Percentiles rank a stretch among this genome's conserved stretches.
Conservation (phyloP, 2,797 vertebrate genomes). For the Aplochiton taeniatus region DNA sequence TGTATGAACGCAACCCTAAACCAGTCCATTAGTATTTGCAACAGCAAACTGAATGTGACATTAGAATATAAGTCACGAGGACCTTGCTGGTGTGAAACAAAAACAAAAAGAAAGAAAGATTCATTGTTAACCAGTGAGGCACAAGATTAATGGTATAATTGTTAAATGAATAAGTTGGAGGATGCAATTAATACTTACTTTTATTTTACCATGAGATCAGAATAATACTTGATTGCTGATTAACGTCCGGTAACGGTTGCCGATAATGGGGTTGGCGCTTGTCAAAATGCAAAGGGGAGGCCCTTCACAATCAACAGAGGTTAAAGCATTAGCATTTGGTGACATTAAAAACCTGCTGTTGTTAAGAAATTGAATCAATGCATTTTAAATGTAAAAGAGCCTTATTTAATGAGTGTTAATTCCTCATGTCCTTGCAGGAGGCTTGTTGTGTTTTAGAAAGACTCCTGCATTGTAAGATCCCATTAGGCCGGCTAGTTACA, state of each 20-base stretch:
- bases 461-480: conserved; percentile 7
- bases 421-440: background rate
- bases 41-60: conserved; percentile 6
- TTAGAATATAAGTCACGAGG: background rate
- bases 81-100: background rate
- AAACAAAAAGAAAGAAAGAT: background rate
- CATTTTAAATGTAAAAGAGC: conserved; percentile 5
- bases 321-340: background rate
- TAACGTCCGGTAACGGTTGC: too few species aligned
- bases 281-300: too few species aligned
- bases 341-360: background rate
- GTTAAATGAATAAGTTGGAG: too few species aligned
- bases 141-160: background rate
- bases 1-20: conserved; percentile 17
- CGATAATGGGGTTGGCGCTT: too few species aligned
- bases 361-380: conserved; percentile 9
- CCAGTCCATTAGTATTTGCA: conserved; percentile 12
- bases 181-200: background rate
- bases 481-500: conserved; percentile 5
- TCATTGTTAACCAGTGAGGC: background rate
- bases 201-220: too few species aligned
- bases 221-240: too few species aligned
- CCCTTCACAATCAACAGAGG: too few species aligned
- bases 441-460: background rate
- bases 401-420: conserved; percentile 14